A percentile compares a stretch with the other conserved stretches of the same genome.
phyloP scores from a whole-genome alignment of 1,140 invertebrate genomes.

The Choristoneura fumiferana region DNA sequence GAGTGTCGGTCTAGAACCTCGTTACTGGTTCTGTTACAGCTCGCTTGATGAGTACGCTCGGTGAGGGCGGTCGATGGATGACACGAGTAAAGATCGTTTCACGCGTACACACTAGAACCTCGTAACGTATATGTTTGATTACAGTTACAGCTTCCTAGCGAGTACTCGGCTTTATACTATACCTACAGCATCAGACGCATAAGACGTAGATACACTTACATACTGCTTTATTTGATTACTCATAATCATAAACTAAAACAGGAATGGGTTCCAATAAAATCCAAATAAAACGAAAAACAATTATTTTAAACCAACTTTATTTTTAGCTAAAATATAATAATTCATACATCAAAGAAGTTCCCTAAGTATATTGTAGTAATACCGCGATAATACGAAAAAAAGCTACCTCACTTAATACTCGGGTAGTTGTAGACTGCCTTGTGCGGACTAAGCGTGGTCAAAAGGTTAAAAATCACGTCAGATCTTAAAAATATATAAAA shows the following conservation, averaged over 20 bases:
- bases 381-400: constrained; percentile 58
- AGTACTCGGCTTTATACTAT: no score
- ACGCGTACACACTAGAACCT: no score
- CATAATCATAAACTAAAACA: neutral
- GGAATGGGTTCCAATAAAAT: neutral
- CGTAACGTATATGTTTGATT: no score
- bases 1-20: no score
- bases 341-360: constrained; percentile 76
- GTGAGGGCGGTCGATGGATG: no score
- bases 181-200: no score
- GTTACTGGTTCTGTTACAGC: no score
- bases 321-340: constrained; percentile 79
- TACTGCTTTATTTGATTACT: no score
- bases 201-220: no score
- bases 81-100: no score
- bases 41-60: no score
- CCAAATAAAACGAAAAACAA: constrained; percentile 56
- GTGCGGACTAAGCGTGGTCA: constrained; percentile 37
- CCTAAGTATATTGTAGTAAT: constrained; percentile 70
- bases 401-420: constrained; percentile 59
- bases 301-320: constrained; percentile 77
- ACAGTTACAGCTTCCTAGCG: no score
- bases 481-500: constrained; percentile 44
- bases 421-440: constrained; percentile 41
- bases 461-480: constrained; percentile 34